phyloP scores from a whole-genome alignment of 2,797 vertebrate species.

The Arremon brunneinucha region DNA sequence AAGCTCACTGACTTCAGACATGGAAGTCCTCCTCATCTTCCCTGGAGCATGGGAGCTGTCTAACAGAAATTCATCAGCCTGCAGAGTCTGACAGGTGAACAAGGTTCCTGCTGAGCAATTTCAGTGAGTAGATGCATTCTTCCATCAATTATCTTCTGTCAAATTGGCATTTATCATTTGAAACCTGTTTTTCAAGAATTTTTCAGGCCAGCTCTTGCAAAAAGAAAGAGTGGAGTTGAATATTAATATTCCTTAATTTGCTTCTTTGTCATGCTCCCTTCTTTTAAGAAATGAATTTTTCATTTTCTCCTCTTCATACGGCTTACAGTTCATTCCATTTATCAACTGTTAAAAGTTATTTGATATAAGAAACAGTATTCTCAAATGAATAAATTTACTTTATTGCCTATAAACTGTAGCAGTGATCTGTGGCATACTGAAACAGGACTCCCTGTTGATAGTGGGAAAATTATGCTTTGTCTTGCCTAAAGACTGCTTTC shows the following conservation, averaged over 20 bases:
- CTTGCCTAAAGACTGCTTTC: background rate
- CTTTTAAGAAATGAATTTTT: background rate
- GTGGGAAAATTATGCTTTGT: background rate
- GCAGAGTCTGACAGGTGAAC: slow-evolving; percentile 27
- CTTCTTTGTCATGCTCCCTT: background rate
- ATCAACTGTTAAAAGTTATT: background rate
- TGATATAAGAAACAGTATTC: background rate
- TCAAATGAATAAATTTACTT: background rate
- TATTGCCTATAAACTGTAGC: background rate
- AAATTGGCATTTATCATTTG: slow-evolving; percentile 1
- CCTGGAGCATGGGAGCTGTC: background rate
- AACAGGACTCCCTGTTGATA: background rate
- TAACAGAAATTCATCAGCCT: background rate
- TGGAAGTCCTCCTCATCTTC: background rate
- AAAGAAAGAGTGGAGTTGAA: background rate
- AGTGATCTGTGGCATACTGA: background rate
- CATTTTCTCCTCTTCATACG: background rate
- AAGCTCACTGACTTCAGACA: background rate
- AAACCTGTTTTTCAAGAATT: background rate
- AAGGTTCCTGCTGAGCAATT: slow-evolving; percentile 17
- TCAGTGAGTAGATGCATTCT: background rate
- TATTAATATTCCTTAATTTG: slow-evolving; percentile 2
- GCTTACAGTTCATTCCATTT: background rate
- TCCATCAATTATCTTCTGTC: background rate
- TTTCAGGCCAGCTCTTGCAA: background rate